phyloP scores from a whole-genome alignment of 2,113 vertebrate genomes.

The Trogon melanurus region DNA sequence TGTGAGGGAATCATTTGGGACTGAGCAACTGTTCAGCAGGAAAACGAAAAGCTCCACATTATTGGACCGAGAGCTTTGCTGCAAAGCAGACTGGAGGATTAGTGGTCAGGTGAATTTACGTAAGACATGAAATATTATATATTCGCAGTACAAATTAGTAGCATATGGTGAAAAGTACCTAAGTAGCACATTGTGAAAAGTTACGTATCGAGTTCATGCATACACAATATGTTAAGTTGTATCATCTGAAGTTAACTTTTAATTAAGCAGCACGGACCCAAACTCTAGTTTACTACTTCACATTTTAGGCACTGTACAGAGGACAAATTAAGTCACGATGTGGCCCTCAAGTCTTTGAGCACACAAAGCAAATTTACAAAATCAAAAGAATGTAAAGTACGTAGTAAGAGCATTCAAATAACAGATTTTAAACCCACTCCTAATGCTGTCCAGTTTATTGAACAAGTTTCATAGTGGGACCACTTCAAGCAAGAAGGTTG shows the following conservation, averaged over 20 bases:
- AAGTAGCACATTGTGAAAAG: neutral
- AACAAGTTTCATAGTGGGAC: neutral
- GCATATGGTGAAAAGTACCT: neutral
- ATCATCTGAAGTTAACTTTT: neutral
- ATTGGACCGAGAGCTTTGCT: neutral
- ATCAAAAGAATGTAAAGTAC: neutral
- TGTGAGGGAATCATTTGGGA: neutral
- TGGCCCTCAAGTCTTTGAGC: neutral
- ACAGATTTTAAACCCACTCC: neutral
- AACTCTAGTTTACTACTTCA: neutral
- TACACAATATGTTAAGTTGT: neutral
- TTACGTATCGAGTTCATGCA: neutral
- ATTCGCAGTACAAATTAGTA: neutral
- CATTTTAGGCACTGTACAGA: neutral
- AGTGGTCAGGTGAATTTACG: neutral
- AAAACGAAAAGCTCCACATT: neutral
- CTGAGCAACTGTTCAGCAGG: neutral
- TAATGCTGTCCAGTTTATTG: neutral
- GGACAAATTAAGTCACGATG: neutral
- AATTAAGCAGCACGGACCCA: neutral
- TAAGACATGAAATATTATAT: neutral
- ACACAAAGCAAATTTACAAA: neutral
- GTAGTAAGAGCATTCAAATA: neutral
- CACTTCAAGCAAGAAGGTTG: fast-evolving
- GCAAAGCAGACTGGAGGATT: neutral